Evolutionary conservation across 2,888 invertebrate species (phyloP).

Genomic region (Idaea straminata): DNA sequence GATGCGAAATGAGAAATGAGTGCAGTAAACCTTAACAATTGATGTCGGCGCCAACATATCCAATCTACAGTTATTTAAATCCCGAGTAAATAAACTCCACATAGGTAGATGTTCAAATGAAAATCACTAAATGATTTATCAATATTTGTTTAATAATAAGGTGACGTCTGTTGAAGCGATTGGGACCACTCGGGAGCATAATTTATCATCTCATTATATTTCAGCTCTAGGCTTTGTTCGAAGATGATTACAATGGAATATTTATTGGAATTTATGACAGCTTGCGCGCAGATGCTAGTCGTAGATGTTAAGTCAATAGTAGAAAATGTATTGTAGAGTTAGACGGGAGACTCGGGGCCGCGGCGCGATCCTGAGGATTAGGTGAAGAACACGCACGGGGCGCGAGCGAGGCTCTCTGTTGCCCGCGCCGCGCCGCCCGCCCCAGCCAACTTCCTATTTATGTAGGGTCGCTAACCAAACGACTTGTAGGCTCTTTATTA

Average conservation of each 20-base stretch:
- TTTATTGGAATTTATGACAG: background rate
- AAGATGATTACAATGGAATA: background rate
- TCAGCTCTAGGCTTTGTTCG: background rate
- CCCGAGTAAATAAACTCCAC: constrained; percentile 2
- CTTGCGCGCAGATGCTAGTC: constrained; percentile 4
- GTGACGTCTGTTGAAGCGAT: background rate
- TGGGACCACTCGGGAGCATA: background rate
- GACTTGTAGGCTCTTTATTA: constrained; percentile 79
- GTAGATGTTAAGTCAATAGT: constrained; percentile 56
- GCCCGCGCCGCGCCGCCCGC: constrained; percentile 23
- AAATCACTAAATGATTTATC: background rate
- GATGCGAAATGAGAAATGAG: constrained; percentile 73
- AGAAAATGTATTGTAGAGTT: constrained; percentile 36
- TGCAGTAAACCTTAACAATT: constrained; percentile 65
- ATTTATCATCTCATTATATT: background rate
- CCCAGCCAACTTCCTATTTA: constrained; percentile 63
- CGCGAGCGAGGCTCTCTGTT: background rate
- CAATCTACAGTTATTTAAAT: constrained; percentile 5
- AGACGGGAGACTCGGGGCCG: constrained; percentile 41
- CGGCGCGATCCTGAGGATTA: constrained; percentile 71
- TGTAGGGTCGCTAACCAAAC: constrained; percentile 71
- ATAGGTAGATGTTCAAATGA: constrained; percentile 1
- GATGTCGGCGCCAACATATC: constrained; percentile 27
- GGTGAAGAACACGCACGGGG: constrained; percentile 66
- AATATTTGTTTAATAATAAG: background rate